These are phyloP conservation scores for Lates japonicus DNA, from an alignment of 2,797 vertebrate species.

Conservation along the genomic window DNA sequence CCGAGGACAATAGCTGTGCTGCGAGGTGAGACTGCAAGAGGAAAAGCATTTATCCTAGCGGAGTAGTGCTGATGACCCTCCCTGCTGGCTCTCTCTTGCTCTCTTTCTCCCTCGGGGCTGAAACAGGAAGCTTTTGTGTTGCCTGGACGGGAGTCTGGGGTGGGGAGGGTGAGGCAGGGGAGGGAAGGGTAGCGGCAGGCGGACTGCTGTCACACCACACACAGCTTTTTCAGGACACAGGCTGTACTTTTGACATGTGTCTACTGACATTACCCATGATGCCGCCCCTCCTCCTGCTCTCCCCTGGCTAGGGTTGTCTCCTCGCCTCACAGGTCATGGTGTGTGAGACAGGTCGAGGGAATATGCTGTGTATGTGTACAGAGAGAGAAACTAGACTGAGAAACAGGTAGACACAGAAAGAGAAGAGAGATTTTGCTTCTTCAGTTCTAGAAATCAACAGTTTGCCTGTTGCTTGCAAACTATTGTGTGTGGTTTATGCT, in stretches of 20 bases:
- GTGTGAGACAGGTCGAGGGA: constrained; percentile 79
- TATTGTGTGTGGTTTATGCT: constrained; percentile 26
- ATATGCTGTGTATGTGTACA: constrained; percentile 50
- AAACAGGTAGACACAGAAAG: constrained; percentile 16
- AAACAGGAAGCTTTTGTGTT: constrained; percentile 77
- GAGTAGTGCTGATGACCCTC: constrained; percentile 79
- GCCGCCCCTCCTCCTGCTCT: constrained; percentile 55
- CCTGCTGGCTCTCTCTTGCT: constrained; percentile 68
- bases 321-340: constrained; percentile 82
- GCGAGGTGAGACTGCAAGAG: constrained; percentile 76
- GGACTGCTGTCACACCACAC: constrained; percentile 79
- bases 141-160: constrained; percentile 49
- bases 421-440: constrained; percentile 48
- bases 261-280: constrained; percentile 83
- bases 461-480: constrained; percentile 24
- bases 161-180: background rate
- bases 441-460: constrained; percentile 34
- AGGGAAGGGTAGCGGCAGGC: constrained; percentile 53
- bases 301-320: constrained; percentile 74
- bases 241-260: constrained; percentile 84
- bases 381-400: constrained; percentile 47
- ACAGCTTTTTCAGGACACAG: constrained; percentile 81
- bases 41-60: constrained; percentile 80
- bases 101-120: constrained; percentile 68
- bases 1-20: constrained; percentile 77